Evolutionary conservation across 2,888 invertebrate genomes (phyloP).

Genomic region (Plagiodera versicolora): DNA sequence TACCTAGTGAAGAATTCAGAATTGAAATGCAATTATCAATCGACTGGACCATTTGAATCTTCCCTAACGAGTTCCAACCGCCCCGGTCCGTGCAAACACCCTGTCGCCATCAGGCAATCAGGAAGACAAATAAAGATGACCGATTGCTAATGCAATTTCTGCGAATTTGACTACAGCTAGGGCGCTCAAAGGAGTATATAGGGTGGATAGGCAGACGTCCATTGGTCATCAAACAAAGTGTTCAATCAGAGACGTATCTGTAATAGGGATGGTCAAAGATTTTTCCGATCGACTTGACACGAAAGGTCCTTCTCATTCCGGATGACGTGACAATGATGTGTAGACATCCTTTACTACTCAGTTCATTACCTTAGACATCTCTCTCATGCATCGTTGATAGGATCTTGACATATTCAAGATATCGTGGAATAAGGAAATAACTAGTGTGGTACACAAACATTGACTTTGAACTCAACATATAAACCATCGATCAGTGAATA

Average conservation of each 20-base stretch:
- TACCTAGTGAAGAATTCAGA: no score
- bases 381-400: no score
- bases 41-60: neutral
- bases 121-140: slow-evolving; percentile 53
- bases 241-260: slow-evolving; percentile 45
- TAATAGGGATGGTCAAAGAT: no score
- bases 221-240: slow-evolving; percentile 45
- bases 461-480: no score
- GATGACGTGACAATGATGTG: slow-evolving; percentile 41
- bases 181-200: slow-evolving; percentile 32
- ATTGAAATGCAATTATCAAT: no score
- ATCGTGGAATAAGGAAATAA: no score
- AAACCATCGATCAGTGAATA: no score
- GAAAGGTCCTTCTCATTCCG: slow-evolving; percentile 49
- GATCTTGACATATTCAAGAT: no score
- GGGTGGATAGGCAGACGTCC: slow-evolving; percentile 29
- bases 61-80: slow-evolving; percentile 2
- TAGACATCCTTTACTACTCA: no score
- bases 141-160: slow-evolving; percentile 56
- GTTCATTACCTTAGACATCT: no score
- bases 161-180: slow-evolving; percentile 53
- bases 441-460: no score
- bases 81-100: slow-evolving; percentile 28
- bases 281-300: slow-evolving; percentile 37
- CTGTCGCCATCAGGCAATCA: slow-evolving; percentile 44